These are phyloP conservation scores for Sinocyclocheilus grahami DNA, from an alignment of 2,113 vertebrate species.

Conservation along the genomic window DNA sequence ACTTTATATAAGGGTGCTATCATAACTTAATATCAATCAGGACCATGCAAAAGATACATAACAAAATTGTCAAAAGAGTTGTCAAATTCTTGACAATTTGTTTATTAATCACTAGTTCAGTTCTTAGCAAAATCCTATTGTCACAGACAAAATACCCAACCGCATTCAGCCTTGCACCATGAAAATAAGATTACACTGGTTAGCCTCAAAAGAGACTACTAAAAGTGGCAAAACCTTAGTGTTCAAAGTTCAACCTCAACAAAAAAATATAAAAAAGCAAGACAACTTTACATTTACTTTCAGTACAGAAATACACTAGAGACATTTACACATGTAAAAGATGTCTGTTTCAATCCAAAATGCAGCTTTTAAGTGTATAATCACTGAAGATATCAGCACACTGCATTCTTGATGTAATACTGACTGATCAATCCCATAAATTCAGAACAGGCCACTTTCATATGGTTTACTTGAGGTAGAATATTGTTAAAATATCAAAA, in stretches of 20 bases:
- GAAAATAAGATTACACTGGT: not conserved
- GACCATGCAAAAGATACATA: not conserved
- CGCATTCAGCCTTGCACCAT: conserved; percentile 11
- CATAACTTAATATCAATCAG: not conserved
- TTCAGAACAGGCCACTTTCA: not conserved
- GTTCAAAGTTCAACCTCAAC: not conserved
- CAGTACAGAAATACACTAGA: not conserved
- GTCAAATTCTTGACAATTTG: not conserved
- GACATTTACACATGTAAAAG: not conserved
- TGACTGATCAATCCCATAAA: not conserved
- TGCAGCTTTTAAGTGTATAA: not conserved
- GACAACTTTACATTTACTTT: not conserved
- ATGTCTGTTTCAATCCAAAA: not conserved
- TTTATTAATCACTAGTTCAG: conserved; percentile 29
- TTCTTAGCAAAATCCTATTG: not conserved
- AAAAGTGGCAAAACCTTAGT: conserved; percentile 11
- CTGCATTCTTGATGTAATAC: conserved; percentile 12
- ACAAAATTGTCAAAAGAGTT: not conserved
- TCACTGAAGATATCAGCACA: not conserved
- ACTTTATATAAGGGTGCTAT: not conserved
- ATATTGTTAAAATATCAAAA: not conserved
- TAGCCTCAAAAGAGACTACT: not conserved
- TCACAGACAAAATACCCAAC: conserved; percentile 21
- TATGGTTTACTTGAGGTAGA: conserved; percentile 24
- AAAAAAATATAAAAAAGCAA: not conserved